Conservation (phyloP, 2,888 invertebrate species). For the Calliopum simillimum region DNA sequence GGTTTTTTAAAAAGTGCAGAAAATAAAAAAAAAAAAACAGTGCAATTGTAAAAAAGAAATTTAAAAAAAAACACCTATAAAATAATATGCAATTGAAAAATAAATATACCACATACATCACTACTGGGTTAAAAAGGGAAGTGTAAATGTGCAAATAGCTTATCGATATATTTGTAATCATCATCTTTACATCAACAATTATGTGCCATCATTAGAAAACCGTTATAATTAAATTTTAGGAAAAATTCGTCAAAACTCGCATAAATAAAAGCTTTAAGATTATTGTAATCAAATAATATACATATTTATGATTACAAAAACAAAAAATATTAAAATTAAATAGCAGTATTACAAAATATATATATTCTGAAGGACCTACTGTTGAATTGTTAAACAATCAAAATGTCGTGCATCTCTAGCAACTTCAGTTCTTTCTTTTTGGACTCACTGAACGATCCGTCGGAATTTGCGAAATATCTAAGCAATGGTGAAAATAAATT, state of each 20-base stretch:
- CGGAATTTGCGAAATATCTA: conserved; percentile 67
- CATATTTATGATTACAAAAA: conserved; percentile 2
- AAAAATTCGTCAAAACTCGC: conserved; percentile 17
- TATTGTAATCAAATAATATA: no score
- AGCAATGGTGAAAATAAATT: conserved; percentile 67
- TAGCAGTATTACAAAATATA: conserved; percentile 11
- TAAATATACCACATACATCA: conserved; percentile 37
- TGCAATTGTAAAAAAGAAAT: conserved; percentile 33
- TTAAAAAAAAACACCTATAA: conserved; percentile 28
- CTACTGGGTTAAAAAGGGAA: no score
- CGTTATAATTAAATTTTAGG: conserved; percentile 26
- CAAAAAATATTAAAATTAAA: conserved; percentile 27
- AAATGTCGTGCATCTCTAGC: conserved; percentile 67
- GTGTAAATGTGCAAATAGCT: no score
- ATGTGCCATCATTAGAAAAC: conserved; percentile 46
- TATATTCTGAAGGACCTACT: neutral
- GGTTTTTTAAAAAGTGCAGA: conserved; percentile 21
- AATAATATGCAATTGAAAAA: conserved; percentile 17
- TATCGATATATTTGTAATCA: no score
- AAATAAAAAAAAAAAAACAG: conserved; percentile 14
- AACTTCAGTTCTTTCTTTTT: conserved; percentile 67
- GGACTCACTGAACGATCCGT: conserved; percentile 66
- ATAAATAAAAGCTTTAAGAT: conserved; percentile 39
- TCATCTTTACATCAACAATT: conserved; percentile 39
- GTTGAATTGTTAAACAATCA: conserved; percentile 34